Percentiles rank a stretch among this genome's conserved stretches.
These are phyloP conservation scores for Acrocephalus kingi DNA, from an alignment of 2,113 vertebrate genomes.

Conservation along the genomic window DNA sequence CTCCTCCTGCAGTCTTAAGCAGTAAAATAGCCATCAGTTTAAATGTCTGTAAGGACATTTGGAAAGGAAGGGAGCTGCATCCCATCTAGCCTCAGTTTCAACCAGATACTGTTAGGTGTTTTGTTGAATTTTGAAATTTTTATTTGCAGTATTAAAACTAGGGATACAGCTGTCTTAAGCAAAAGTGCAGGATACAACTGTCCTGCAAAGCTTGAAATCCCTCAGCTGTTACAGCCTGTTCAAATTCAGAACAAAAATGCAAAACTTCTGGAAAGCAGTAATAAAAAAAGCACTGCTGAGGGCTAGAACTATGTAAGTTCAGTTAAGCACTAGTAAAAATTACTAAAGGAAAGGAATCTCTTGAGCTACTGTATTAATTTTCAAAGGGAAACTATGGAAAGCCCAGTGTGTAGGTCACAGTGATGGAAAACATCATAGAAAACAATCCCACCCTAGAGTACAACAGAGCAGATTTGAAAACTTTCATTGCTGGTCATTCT, in stretches of 20 bases:
- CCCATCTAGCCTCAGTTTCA: background rate
- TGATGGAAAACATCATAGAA: background rate
- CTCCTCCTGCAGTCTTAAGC: background rate
- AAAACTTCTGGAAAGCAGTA: background rate
- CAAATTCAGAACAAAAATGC: background rate
- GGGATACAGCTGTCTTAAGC: background rate
- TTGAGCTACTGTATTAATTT: background rate
- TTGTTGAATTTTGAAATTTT: background rate
- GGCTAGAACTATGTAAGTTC: background rate
- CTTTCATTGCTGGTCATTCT: background rate
- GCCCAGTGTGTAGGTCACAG: background rate
- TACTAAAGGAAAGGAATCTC: background rate
- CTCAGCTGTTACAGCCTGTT: background rate
- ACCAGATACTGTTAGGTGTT: background rate
- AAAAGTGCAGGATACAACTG: background rate
- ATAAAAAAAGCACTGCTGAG: background rate
- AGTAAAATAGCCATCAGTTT: background rate
- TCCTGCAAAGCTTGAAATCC: background rate
- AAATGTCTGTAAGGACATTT: background rate
- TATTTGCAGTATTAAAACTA: background rate
- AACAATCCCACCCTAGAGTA: background rate
- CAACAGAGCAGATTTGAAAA: background rate
- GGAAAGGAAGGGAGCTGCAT: background rate
- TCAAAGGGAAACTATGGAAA: background rate
- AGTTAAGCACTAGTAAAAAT: background rate